Evolutionary conservation across 2,797 vertebrate species (phyloP).

Genomic region (Poeciliopsis turneri): DNA sequence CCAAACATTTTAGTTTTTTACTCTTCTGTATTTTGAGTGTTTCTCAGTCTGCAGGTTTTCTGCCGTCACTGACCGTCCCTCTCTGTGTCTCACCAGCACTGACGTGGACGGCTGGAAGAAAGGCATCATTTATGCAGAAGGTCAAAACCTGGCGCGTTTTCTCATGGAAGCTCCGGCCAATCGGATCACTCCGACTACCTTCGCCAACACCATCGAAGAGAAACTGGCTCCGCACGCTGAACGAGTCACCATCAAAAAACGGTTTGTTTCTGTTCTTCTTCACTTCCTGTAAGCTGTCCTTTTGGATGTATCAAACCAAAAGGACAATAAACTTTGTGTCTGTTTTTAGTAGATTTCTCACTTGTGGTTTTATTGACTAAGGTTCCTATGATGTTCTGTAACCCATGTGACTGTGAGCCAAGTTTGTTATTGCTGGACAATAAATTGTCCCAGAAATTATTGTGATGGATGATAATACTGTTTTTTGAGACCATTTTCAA

Average conservation of each 20-base stretch:
- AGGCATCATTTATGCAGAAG: conserved; percentile 88
- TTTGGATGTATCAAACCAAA: not conserved
- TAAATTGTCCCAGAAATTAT: no score
- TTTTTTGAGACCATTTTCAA: no score
- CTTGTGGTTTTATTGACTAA: not conserved
- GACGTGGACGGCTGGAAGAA: conserved; percentile 86
- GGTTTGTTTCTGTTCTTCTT: conserved; percentile 40
- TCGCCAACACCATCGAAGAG: conserved; percentile 89
- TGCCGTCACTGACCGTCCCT: not conserved
- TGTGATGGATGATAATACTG: no score
- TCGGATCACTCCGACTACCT: conserved; percentile 89
- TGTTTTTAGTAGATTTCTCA: not conserved
- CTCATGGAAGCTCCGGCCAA: conserved; percentile 97
- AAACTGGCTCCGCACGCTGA: conserved; percentile 79
- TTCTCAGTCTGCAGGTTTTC: not conserved
- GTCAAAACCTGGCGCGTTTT: conserved; percentile 92
- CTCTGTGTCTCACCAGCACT: conserved; percentile 67
- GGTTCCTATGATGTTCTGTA: not conserved
- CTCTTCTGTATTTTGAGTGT: not conserved
- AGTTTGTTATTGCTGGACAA: not conserved
- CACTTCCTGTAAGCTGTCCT: not conserved
- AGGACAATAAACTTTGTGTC: not conserved
- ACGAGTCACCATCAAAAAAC: conserved; percentile 78
- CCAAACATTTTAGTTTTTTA: not conserved
- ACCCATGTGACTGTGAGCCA: not conserved